Evolutionary conservation across 1,140 invertebrate genomes (phyloP).

Genomic region (Choristoneura fumiferana): DNA sequence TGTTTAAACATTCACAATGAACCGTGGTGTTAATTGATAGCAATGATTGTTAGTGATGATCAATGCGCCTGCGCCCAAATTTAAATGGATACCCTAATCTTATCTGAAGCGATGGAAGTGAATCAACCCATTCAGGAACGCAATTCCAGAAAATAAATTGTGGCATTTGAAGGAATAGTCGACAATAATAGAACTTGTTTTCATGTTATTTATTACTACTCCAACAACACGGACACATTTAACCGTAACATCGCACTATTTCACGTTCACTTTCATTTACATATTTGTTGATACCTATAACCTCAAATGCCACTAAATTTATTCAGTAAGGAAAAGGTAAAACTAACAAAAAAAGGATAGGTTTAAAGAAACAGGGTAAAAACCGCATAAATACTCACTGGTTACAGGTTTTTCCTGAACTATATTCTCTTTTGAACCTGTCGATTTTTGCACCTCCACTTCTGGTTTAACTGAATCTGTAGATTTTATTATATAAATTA

Average conservation of each 20-base stretch:
- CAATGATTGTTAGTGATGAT: constrained; percentile 45
- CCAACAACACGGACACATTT: constrained; percentile 10
- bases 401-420: constrained; percentile 62
- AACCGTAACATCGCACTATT: constrained; percentile 24
- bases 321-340: constrained; percentile 37
- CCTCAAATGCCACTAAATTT: constrained; percentile 51
- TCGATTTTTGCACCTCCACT: constrained; percentile 67
- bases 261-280: constrained; percentile 34
- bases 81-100: constrained; percentile 38
- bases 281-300: constrained; percentile 27
- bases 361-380: constrained; percentile 40
- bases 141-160: constrained; percentile 27
- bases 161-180: constrained; percentile 25
- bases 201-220: neutral
- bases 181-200: too few relatives aligned
- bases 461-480: constrained; percentile 70
- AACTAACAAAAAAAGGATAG: constrained; percentile 22
- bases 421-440: constrained; percentile 58
- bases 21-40: constrained; percentile 37
- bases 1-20: constrained; percentile 52
- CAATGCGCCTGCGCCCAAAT: constrained; percentile 40
- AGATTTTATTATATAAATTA: constrained; percentile 68
- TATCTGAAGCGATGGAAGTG: constrained; percentile 36
- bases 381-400: constrained; percentile 66
- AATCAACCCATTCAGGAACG: constrained; percentile 35